Conservation (phyloP, 2,113 vertebrate species). For the Narcine bancroftii region DNA sequence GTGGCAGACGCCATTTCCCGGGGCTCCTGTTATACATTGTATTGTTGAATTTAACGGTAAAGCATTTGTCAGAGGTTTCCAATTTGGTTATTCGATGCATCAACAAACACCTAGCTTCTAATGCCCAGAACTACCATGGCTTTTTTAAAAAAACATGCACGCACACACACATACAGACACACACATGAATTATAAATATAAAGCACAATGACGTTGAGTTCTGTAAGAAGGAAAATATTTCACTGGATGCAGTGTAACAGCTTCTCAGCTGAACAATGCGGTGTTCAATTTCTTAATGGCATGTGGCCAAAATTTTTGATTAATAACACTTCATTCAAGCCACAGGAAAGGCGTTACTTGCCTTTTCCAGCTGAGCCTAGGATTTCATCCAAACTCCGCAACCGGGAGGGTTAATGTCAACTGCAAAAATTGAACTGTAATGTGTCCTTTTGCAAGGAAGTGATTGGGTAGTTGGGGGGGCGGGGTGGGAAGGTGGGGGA, state of each 20-base stretch:
- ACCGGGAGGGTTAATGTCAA: background rate
- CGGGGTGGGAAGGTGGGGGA: background rate
- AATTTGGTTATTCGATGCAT: no score
- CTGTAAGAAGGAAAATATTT: background rate
- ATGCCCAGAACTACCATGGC: no score
- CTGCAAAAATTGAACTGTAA: background rate
- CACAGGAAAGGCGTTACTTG: background rate
- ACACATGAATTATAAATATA: background rate
- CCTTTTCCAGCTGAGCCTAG: background rate
- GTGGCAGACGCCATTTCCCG: no score
- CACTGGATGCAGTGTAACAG: background rate
- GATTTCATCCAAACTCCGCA: slow-evolving; percentile 14
- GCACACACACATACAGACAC: no score
- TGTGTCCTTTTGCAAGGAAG: background rate
- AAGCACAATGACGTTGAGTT: background rate
- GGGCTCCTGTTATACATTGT: no score
- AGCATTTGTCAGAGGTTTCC: no score
- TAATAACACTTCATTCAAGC: background rate
- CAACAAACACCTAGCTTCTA: no score
- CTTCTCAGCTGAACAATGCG: background rate
- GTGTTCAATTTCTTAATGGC: background rate
- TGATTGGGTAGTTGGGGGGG: no score
- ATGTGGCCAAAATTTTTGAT: background rate
- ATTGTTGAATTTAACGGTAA: no score
- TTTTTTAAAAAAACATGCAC: no score